Evolutionary conservation across 1,140 invertebrate genomes (phyloP), one percentile per base, ranked within the genome.

Genomic region (Tachypleus tridentatus): DNA sequence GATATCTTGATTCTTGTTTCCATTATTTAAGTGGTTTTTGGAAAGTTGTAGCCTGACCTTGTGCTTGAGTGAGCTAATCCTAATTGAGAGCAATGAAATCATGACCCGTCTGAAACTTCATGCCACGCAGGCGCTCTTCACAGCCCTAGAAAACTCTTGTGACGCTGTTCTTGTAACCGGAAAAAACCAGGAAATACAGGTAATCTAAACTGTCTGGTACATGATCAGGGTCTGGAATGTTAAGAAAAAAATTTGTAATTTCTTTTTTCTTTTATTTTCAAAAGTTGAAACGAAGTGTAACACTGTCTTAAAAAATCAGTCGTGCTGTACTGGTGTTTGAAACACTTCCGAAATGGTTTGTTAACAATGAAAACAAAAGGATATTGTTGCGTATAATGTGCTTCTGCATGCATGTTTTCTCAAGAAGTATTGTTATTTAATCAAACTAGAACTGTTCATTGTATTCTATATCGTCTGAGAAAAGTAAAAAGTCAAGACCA

Each of bases 161-260:
- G 91, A 95, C 75, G 82, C 91, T 70, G 85, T 97, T 8, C 86
- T 93, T 62, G 86, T 97, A 58, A 93, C 90, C 50, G 88, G 93
- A 75, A 84, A 88, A 69, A 82, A 87, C 67, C 86, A 89, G 73
- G 82, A 84, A 74, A 86, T 94, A 75, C 86, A 93, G 82, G 89
- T 91, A 78, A 80, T 69, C 9, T 53, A 8, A 8, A 7, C 49
- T 51, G 51, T 63, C 51, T 51, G 2, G 7, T 9, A 51, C 60
- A 8, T 11, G 47, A 61, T 59, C 7, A 8, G 47, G 7, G 29
- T n/a, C 29, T 47, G 58, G 2, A 52, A 60, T 48, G 9, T 4
- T 66, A 54, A 61, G 29, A 50, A 57, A 3, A 70, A 63, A 65
- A 52, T 49, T 52, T 60, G 53, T 57, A 65, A 66, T 68, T 68